Evolutionary conservation across 1,140 invertebrate species (phyloP).

Genomic region (Spodoptera frugiperda): DNA sequence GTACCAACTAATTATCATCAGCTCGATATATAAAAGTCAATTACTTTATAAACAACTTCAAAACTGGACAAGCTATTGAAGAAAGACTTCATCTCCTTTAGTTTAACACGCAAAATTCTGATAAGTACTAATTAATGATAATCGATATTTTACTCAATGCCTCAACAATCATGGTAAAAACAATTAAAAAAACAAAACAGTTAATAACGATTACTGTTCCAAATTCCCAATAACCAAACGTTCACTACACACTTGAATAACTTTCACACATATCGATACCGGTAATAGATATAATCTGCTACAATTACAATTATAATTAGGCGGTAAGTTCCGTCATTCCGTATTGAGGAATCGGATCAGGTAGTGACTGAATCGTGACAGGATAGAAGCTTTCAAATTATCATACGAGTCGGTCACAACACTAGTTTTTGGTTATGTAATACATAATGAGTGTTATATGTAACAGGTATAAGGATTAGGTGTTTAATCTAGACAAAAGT

Average conservation of each 20-base stretch:
- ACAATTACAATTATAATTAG: conserved; percentile 22
- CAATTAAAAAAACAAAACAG: no score
- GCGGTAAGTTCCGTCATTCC: conserved; percentile 22
- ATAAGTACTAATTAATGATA: no score
- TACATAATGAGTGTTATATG: neutral
- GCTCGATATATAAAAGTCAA: no score
- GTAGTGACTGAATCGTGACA: conserved; percentile 36
- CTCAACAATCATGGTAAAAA: no score
- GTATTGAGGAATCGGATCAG: conserved; percentile 3
- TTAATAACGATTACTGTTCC: neutral
- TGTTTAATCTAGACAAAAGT: no score
- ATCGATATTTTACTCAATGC: no score
- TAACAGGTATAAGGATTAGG: neutral
- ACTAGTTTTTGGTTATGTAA: neutral
- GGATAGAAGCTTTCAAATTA: conserved; percentile 46
- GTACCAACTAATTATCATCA: no score
- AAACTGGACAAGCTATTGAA: no score
- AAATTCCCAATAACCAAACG: neutral
- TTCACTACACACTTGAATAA: conserved; percentile 7
- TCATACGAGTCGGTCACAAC: conserved; percentile 7
- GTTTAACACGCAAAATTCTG: no score
- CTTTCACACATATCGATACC: conserved; percentile 27
- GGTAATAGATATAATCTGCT: conserved; percentile 27
- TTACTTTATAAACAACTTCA: no score
- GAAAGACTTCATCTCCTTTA: no score